phyloP scores from a whole-genome alignment of 2,797 vertebrate genomes.

The Glyptemys insculpta region DNA sequence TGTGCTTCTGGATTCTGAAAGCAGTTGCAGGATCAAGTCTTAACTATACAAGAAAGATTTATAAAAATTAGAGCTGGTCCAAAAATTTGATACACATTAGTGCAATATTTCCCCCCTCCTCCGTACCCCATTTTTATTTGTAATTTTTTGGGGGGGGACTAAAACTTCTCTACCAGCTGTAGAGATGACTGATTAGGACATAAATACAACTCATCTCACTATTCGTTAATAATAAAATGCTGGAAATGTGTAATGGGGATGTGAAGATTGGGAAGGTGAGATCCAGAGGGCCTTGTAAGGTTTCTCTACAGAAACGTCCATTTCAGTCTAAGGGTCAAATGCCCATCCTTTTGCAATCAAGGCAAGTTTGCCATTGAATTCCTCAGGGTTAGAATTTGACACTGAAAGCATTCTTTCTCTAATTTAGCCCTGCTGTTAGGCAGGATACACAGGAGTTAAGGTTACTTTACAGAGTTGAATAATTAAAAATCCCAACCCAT shows the following conservation, averaged over 20 bases:
- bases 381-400: not conserved
- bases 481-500: not conserved
- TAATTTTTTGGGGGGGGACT: not conserved
- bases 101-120: not conserved
- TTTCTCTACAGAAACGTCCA: not conserved
- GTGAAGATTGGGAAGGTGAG: not conserved
- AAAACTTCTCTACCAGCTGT: not conserved
- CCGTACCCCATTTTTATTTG: not conserved
- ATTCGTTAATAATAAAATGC: not conserved
- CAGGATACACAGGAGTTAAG: not conserved
- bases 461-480: not conserved
- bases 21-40: not conserved
- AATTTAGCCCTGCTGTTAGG: not conserved
- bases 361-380: not conserved
- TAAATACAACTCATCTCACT: not conserved
- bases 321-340: not conserved
- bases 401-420: not conserved
- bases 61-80: not conserved
- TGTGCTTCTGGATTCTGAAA: not conserved
- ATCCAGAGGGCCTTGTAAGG: not conserved
- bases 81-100: not conserved
- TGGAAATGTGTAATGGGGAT: not conserved
- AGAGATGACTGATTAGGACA: not conserved
- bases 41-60: not conserved
- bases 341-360: not conserved